Base-by-base conservation (phyloP, 2,888 invertebrate species). In the Andrena flavipes region DNA sequence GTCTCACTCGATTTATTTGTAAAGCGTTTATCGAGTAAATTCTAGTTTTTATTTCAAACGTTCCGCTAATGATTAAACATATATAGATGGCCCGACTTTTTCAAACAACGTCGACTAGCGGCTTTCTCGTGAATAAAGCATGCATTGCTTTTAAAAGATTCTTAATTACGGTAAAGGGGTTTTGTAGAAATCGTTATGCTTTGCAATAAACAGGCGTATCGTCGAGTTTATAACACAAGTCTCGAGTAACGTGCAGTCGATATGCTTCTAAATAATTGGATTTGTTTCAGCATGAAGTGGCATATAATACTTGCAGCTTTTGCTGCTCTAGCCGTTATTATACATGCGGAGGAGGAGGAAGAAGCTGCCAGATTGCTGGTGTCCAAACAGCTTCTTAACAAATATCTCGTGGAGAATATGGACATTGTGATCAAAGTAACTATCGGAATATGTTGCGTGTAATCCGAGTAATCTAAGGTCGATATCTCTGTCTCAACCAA, bases 341-440 rank as follows among this genome's bases (percentile, higher is more conserved):
- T 95, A 82, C 93, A 94, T 79, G 95, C 95, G 62, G 95, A 96
- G 80, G 94, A 94, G 80, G 96, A 96, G 85, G 96, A 97, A 60
- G 95, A 96, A 64, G 96, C 96, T 72, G 99, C 99, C 26, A 96
- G 97, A 90, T 95, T 99, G 67, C 95, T 99, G 83, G 97, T 98
- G 30, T 98, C 98, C 10, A 99, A 99, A 95, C 98, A 98, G 94
- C 97, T 99, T 91, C 95, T 99, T 81, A 99, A 99, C 94, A 98
- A 98, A 94, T 99, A 98, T 93, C 95, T 99, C 84, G 99, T 99
- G 0, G 99, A 99, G 95, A 97, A 97, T 92, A 98, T 98, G 96
- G 99, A 99, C 94, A 96, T 99, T 90, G 96, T 99, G 84, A 97
- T 99, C 59, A 98, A 99, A 92, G 95, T 95, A 90, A 87, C 42